Evolutionary conservation across 2,113 vertebrate species (phyloP).

Genomic region (Phrynosoma blainvillii): DNA sequence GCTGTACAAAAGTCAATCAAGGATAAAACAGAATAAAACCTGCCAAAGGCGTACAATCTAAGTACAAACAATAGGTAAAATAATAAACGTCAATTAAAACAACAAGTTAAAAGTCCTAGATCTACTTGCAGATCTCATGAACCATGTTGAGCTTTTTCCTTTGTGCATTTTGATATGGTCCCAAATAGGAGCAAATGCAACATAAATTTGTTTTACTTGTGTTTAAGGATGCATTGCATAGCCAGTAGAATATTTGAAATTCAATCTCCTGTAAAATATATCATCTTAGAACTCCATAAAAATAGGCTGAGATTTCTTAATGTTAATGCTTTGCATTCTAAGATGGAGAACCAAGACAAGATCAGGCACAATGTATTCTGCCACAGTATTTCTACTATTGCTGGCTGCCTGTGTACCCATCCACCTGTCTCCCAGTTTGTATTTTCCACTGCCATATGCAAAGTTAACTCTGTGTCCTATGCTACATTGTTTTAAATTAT

Average conservation of each 20-base stretch:
- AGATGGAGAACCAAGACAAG: not conserved
- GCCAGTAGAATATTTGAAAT: constrained; percentile 12
- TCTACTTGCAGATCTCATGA: not conserved
- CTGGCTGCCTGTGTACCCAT: not conserved
- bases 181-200: not conserved
- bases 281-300: not conserved
- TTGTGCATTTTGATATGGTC: not conserved
- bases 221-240: not conserved
- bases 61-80: too few species aligned
- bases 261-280: not conserved
- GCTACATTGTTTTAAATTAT: not conserved
- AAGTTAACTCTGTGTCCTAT: not conserved
- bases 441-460: not conserved
- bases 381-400: not conserved
- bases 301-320: not conserved
- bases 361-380: too few species aligned
- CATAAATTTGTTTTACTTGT: not conserved
- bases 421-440: not conserved
- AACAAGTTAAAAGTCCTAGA: not conserved
- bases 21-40: too few species aligned
- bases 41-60: too few species aligned
- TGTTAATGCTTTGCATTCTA: not conserved
- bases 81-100: too few species aligned
- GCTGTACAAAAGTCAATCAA: too few species aligned
- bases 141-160: not conserved